Base-by-base conservation (phyloP, 2,113 vertebrate genomes). In the Erpornis zantholeuca region DNA sequence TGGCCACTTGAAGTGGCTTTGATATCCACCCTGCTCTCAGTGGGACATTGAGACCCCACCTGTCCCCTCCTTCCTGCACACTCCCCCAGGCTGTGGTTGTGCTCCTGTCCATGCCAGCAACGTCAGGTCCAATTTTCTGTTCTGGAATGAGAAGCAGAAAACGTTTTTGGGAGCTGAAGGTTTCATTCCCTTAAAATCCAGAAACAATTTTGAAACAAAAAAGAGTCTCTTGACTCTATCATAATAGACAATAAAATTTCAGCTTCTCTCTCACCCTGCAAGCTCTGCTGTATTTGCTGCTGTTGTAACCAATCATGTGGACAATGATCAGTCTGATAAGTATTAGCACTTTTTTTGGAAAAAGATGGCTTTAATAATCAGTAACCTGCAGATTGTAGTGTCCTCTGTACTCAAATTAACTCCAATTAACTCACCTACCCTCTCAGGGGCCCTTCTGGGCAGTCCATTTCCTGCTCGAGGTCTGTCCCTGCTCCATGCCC, bases 81-180 rank as follows among this genome's bases (percentile, higher is more conserved):
- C 5, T 11, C 15, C 50, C 9, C 4, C 7, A 4, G 1, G 10
- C 2, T 9, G 49, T 25, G 60, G 29, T 3, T 25, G 0, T 0
- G 4, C 23, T 25, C 15, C 45, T 1, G 9, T 2, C 49, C 38
- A 4, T n/a, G n/a, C n/a, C n/a, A n/a, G n/a, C n/a, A 45, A 8
- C 25, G 36, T 40, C 29, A 33, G 23, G 31, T 36, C 19, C 49
- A 24, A 11, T 53, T 52, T 31, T 6, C 4, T n/a, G 12, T 42
- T 53, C 42, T 19, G 11, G 31, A 36, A 11, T 63, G 38, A 64
- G 52, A 45, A 66, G 45, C 9, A 36, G 33, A 44, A 25, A 52
- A 29, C 7, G 11, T 22, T 42, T 49, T 11, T 2, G 19, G 12
- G 42, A 7, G 13, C 16, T 42, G 36, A 64, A 53, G 15, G 10